These are phyloP conservation scores for Synanthedon myopaeformis DNA, from an alignment of 2,888 invertebrate genomes.

Conservation along the genomic window DNA sequence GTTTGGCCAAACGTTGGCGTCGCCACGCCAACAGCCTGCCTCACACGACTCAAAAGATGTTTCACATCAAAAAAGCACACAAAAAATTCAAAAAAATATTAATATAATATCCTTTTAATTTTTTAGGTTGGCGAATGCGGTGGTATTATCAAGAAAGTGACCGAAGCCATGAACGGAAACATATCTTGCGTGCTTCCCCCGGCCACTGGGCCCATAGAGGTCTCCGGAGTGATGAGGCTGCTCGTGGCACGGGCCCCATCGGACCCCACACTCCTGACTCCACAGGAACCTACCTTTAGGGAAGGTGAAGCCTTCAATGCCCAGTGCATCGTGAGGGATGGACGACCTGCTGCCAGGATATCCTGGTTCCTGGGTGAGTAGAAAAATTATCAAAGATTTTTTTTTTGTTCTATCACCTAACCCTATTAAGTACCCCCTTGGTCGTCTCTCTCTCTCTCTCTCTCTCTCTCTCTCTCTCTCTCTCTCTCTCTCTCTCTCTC, in stretches of 20 bases:
- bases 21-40: no score
- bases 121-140: constrained; percentile 78
- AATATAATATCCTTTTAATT: not conserved
- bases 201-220: constrained; percentile 66
- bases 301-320: constrained; percentile 75
- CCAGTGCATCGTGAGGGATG: constrained; percentile 76
- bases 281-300: constrained; percentile 49
- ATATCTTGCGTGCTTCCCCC: constrained; percentile 77
- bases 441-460: no score
- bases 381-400: not conserved
- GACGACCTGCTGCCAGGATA: constrained; percentile 81
- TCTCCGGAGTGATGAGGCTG: constrained; percentile 71
- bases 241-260: constrained; percentile 75
- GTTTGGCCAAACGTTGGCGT: no score
- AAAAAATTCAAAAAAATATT: no score
- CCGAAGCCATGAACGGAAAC: constrained; percentile 76
- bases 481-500: no score
- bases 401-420: no score
- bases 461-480: no score
- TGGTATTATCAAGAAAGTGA: constrained; percentile 73
- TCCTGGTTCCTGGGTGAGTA: constrained; percentile 76
- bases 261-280: constrained; percentile 43
- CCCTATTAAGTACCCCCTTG: no score
- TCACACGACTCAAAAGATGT: no score
- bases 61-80: no score